These are phyloP conservation scores for Cyprinodon diabolis DNA, from an alignment of 2,797 vertebrate genomes.

Conservation along the genomic window DNA sequence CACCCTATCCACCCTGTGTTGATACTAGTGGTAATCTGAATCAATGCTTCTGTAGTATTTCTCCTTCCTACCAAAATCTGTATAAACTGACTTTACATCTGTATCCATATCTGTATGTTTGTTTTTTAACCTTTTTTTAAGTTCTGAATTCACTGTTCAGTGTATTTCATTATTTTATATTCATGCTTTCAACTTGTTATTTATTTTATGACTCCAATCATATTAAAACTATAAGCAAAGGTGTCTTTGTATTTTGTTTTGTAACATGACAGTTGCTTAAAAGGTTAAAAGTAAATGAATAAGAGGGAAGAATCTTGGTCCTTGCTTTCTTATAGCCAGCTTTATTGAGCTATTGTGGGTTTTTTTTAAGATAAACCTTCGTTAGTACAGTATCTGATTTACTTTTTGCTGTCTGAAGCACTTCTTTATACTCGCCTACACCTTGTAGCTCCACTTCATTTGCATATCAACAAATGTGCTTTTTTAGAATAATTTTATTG, in stretches of 20 bases:
- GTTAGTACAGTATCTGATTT: neutral
- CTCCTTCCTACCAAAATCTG: neutral
- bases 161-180: neutral
- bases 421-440: neutral
- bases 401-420: neutral
- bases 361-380: neutral
- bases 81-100: neutral
- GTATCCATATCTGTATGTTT: neutral
- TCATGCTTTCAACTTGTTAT: neutral
- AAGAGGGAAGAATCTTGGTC: neutral
- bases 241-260: neutral
- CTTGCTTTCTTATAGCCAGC: neutral
- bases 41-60: neutral
- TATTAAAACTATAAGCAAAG: neutral
- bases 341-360: neutral
- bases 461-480: neutral
- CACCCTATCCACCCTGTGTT: neutral
- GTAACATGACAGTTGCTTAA: neutral
- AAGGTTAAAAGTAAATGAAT: neutral
- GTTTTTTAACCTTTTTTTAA: neutral
- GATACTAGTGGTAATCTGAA: neutral
- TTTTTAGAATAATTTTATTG: constrained; percentile 24
- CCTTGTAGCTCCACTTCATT: neutral
- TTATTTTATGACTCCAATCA: neutral
- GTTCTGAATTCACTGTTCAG: too few relatives aligned